A percentile compares a stretch with the other conserved stretches of the same genome.
phyloP scores from a whole-genome alignment of 2,888 invertebrate genomes.

The Drosophila cognata region DNA sequence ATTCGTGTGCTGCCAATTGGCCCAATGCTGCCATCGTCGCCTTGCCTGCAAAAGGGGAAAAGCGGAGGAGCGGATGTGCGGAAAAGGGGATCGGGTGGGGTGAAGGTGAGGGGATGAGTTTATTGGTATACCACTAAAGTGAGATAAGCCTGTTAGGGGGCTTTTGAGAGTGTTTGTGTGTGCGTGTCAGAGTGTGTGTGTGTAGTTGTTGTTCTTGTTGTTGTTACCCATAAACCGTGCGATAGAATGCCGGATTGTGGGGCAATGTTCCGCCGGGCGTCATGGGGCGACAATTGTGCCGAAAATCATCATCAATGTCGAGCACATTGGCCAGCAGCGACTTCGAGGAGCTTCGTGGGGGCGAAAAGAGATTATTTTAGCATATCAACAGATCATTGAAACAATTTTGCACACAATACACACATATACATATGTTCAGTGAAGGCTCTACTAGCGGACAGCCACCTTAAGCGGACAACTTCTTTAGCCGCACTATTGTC shows the following conservation, averaged over 20 bases:
- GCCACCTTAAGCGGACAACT: neutral
- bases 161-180: slow-evolving; percentile 1
- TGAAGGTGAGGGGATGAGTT: slow-evolving; percentile 17
- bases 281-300: slow-evolving; percentile 91
- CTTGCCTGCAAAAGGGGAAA: slow-evolving; percentile 78
- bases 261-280: slow-evolving; percentile 87
- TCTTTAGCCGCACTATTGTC: neutral
- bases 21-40: slow-evolving; percentile 85
- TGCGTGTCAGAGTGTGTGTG: neutral
- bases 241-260: slow-evolving; percentile 88
- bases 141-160: slow-evolving; percentile 32
- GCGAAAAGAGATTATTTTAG: slow-evolving; percentile 28
- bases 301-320: slow-evolving; percentile 98
- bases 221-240: slow-evolving; percentile 90
- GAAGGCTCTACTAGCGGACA: slow-evolving; percentile 5
- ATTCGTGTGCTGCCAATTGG: slow-evolving; percentile 89
- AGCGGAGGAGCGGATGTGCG: slow-evolving; percentile 15
- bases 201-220: slow-evolving; percentile 16
- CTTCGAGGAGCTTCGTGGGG: slow-evolving; percentile 90
- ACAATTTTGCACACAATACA: neutral
- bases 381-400: slow-evolving; percentile 42
- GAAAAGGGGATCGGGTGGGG: slow-evolving; percentile 47
- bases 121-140: slow-evolving; percentile 38
- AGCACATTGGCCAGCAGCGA: slow-evolving; percentile 98
- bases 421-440: slow-evolving; percentile 1